Base-by-base conservation (phyloP, 2,888 invertebrate species). In the Abrostola triplasia region DNA sequence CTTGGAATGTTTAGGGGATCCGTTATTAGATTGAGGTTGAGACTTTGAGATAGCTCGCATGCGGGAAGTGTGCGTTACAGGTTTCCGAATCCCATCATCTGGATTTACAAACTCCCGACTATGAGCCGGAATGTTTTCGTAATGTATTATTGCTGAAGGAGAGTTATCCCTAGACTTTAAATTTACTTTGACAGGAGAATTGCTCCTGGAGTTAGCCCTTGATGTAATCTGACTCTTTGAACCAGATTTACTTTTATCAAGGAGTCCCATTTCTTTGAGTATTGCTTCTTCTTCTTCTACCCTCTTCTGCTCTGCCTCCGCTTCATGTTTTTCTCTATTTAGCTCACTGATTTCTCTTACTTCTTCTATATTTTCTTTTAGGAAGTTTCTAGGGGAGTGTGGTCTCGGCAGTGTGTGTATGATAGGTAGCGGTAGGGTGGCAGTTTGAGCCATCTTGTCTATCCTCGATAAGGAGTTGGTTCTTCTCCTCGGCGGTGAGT, bases 321-420 rank as follows among this genome's bases (percentile, higher is more conserved):
- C 93, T 84, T 93, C 93, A 52, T 95, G 89, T 59, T 90, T 92
- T 77, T 95, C 95, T 87, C 93, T 91, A 69, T 95, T 95, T 7
- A 95, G 73, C 70, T 95, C 93, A 67, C 95, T 95, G 6, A 93
- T 64, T 81, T 90, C 95, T 87, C 93, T 90, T 5, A 95, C 80
- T 83, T 91, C 95, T 84, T 94, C 90, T 63, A 93, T 95, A 67
- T 95, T 95, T 78, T 94, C 91, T 84, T 92, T 92, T 0, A 95
- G 83, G 63, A 94, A 95, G 78, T 95, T 93, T 71, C 92, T 88
- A 0, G 95, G 95, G 1, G 93, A 92, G 62, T 88, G 91, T 10
- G 93, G 89, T 73, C 90, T 85, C 40, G 83, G 87, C 36, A 91
- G 69, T 2, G 59, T 70, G 48, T 82, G 85, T 41, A 89, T 77